Conservation (phyloP, 2,888 invertebrate genomes). For the Chaetoderma sp. region DNA sequence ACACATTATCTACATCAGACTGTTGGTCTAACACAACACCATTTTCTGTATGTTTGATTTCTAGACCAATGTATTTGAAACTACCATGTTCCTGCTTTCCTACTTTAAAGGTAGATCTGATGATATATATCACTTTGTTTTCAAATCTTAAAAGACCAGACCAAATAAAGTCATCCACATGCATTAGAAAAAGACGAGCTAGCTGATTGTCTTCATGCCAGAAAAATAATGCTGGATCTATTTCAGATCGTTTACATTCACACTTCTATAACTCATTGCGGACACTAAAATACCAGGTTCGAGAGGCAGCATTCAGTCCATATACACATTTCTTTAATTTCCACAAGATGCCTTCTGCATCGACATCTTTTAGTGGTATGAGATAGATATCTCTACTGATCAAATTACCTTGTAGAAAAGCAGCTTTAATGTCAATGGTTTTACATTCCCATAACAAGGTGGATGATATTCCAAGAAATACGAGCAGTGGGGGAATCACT, state of each 20-base stretch:
- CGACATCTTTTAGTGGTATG: background rate
- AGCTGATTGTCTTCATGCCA: constrained; percentile 15
- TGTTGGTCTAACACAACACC: background rate
- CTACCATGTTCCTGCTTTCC: background rate
- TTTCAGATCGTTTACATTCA: constrained; percentile 24
- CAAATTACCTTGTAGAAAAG: constrained; percentile 3
- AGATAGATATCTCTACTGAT: background rate
- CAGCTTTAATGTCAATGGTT: background rate
- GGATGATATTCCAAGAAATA: background rate
- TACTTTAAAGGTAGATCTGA: constrained; percentile 1
- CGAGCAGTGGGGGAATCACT: background rate
- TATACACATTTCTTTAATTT: constrained; percentile 16
- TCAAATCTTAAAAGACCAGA: background rate
- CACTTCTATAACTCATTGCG: constrained; percentile 11
- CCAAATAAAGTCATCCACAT: constrained; percentile 35
- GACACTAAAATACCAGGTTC: constrained; percentile 27
- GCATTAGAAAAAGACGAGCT: constrained; percentile 26
- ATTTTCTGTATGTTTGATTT: background rate
- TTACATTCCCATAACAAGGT: background rate
- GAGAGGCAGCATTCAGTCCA: constrained; percentile 17
- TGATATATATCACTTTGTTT: background rate
- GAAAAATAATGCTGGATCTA: constrained; percentile 35
- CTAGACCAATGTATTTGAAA: constrained; percentile 4
- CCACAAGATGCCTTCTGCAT: constrained; percentile 1
- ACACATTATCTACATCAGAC: background rate